Percentiles rank a stretch among this genome's conserved stretches.
Conservation (phyloP, 2,888 invertebrate genomes). For the Drosophila histrio region DNA sequence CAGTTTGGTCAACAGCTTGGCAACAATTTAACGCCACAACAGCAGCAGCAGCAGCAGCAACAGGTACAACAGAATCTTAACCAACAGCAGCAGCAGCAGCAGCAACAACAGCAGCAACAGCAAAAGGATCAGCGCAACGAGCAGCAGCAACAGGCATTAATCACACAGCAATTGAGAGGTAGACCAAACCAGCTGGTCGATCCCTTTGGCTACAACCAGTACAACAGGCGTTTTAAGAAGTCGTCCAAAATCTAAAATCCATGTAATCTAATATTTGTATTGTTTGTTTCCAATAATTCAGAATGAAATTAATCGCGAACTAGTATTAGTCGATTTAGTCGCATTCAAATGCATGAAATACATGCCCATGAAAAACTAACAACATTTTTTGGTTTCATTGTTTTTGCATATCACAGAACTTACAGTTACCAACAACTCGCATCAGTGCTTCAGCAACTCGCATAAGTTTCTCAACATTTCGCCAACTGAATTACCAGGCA, state of each 20-base stretch:
- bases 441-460: no score
- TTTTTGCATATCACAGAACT: not conserved
- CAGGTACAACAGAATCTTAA: constrained; percentile 59
- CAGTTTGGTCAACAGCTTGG: constrained; percentile 68
- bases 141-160: constrained; percentile 74
- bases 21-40: constrained; percentile 53
- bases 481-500: no score
- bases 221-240: constrained; percentile 83
- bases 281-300: constrained; percentile 19
- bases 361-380: constrained; percentile 72
- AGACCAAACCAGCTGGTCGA: constrained; percentile 82
- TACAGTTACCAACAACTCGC: not conserved
- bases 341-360: constrained; percentile 80
- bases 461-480: not conserved
- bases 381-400: not conserved
- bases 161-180: constrained; percentile 82
- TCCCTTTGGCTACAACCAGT: constrained; percentile 82
- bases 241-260: constrained; percentile 54
- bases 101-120: constrained; percentile 75
- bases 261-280: constrained; percentile 5
- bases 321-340: constrained; percentile 67
- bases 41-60: constrained; percentile 71
- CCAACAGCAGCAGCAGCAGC: constrained; percentile 69
- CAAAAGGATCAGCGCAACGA: constrained; percentile 73
- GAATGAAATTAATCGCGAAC: constrained; percentile 32